Evolutionary conservation across 2,113 vertebrate species (phyloP).

Genomic region (Antechinus flavipes): DNA sequence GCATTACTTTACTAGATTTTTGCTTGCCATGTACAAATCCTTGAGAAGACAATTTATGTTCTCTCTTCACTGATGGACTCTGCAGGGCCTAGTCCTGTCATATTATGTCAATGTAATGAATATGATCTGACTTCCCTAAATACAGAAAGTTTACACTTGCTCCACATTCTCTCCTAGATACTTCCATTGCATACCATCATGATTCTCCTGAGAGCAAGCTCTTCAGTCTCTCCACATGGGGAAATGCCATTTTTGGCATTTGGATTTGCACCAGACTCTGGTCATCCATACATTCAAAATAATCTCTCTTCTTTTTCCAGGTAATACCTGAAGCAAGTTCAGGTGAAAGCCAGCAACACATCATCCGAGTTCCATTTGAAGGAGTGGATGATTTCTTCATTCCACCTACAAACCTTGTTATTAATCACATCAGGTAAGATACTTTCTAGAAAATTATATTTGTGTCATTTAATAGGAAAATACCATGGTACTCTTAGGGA

Average conservation of each 20-base stretch:
- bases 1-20: not conserved
- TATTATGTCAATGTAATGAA: not conserved
- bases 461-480: not conserved
- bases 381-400: slow-evolving; percentile 95
- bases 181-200: not conserved
- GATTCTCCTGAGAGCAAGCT: not conserved
- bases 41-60: not conserved
- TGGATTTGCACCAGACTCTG: not conserved
- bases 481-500: not conserved
- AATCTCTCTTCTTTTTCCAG: slow-evolving; percentile 81
- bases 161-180: not conserved
- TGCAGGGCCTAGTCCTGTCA: not conserved
- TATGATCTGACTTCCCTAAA: not conserved
- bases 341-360: slow-evolving; percentile 87
- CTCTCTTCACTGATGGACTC: not conserved
- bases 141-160: not conserved
- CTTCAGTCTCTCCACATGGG: not conserved
- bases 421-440: slow-evolving; percentile 96
- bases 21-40: not conserved
- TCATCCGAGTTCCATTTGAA: slow-evolving; percentile 89
- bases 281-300: slow-evolving; percentile 9
- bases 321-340: slow-evolving; percentile 94
- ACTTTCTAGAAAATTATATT: not conserved
- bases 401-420: slow-evolving; percentile 97
- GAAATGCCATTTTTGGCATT: not conserved